A percentile compares a stretch with the other conserved stretches of the same genome.
phyloP scores from a whole-genome alignment of 2,888 invertebrate species.

The Girardia tigrina region DNA sequence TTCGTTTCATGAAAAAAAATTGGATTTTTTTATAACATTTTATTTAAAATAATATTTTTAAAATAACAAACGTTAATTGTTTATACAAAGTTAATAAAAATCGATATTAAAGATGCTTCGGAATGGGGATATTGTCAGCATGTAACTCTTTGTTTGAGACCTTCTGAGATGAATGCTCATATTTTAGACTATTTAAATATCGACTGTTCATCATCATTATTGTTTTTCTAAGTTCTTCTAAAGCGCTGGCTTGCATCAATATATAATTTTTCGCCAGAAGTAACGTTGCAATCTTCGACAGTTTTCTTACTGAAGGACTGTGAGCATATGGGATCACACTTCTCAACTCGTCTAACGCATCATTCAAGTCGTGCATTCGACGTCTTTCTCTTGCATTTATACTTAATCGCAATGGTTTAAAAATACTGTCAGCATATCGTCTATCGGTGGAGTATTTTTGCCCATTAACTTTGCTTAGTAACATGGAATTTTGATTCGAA shows the following conservation, averaged over 20 bases:
- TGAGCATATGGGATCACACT: constrained; percentile 89
- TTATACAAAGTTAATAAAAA: too few relatives aligned
- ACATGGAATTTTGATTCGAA: neutral
- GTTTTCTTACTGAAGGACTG: constrained; percentile 79
- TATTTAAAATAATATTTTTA: too few relatives aligned
- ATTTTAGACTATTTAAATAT: neutral
- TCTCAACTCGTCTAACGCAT: constrained; percentile 79
- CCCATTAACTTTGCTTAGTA: neutral
- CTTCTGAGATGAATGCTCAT: neutral
- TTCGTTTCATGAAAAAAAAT: too few relatives aligned
- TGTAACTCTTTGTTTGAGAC: neutral
- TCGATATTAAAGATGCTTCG: neutral
- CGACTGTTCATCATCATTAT: constrained; percentile 26
- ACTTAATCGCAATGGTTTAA: constrained; percentile 59
- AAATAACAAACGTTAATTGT: too few relatives aligned
- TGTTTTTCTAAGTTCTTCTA: constrained; percentile 63
- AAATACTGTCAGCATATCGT: neutral
- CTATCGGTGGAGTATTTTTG: neutral
- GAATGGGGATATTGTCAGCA: neutral
- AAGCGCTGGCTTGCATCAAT: constrained; percentile 78
- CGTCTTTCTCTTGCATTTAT: constrained; percentile 80
- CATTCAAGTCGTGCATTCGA: constrained; percentile 90
- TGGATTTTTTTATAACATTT: too few relatives aligned
- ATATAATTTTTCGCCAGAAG: constrained; percentile 89
- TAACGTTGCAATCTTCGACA: constrained; percentile 85